Base-by-base conservation (phyloP, 2,888 invertebrate species). In the Polymixis flavicincta region DNA sequence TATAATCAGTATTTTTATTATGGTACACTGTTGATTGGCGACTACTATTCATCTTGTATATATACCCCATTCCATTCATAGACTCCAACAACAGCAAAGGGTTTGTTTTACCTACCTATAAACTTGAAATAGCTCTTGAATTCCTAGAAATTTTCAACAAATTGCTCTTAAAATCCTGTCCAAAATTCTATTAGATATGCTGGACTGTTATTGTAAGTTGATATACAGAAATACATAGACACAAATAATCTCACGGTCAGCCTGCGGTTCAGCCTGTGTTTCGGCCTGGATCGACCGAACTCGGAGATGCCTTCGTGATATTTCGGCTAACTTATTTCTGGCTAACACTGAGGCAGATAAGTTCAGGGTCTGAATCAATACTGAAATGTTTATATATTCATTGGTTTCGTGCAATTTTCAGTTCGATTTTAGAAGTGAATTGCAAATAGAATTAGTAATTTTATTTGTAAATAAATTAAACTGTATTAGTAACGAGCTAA, bases 361-460 rank as follows among this genome's bases (percentile, higher is more conserved):
- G 73, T 84, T 80, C 73, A 77, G 73, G 84, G 82, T 76, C 60
- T 67, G 57, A 74, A 84, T 80, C 84, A 60, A 80, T 80, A 68
- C 70, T 64, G 63, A 65, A 71, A 61, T 48, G 55, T 68, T 76
- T 67, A 55, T 60, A 45, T 71, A 63, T 64, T 42, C 59, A 54
- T 74, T 50, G 52, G 22, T 4, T 32, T 70, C 13, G 4, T 14
- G 22, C 9, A 48, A 74, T 25, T 25, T 45, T 17, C 6, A 42
- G 13, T n/a, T n/a, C 13, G 0, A 19, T 57, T 77, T 25, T 19
- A 25, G 28, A 54, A 45, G 25, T 32, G 48, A 32, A 79, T 59
- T 65, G n/a, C 22, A 63, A 55, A 55, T 54, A 42, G 22, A 54
- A n/a, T 59, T 7, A 60, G 1, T 4, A 60, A 52, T n/a, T 67